phyloP scores from a whole-genome alignment of 2,797 vertebrate genomes.

The Chrysocyon brachyurus region DNA sequence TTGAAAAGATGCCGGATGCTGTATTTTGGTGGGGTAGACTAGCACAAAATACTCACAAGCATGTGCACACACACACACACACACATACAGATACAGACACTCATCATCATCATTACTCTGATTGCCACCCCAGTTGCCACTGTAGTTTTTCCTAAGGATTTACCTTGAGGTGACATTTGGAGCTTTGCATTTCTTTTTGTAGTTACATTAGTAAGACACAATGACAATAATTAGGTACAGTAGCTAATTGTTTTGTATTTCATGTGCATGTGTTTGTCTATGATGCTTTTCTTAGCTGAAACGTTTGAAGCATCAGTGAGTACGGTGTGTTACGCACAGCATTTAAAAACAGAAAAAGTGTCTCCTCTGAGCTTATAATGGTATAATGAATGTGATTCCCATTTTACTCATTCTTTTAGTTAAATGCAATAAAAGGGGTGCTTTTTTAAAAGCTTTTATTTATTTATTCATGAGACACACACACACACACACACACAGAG shows the following conservation, averaged over 20 bases:
- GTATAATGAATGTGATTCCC: not conserved
- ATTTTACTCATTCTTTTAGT: not conserved
- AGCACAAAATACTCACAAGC: not conserved
- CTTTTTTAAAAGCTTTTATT: not conserved
- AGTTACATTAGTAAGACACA: not conserved
- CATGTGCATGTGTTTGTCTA: not conserved
- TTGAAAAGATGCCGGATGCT: not conserved
- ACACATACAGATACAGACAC: not conserved
- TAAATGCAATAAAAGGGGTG: not conserved
- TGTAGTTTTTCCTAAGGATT: not conserved
- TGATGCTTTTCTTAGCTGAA: not conserved
- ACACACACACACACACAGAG: no score
- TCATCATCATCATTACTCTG: not conserved
- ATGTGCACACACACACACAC: accelerated
- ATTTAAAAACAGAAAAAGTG: not conserved
- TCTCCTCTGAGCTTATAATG: not conserved
- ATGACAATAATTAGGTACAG: not conserved
- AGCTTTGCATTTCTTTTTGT: not conserved
- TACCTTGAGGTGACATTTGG: not conserved
- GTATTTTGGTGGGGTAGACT: not conserved
- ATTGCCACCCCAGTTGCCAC: not conserved
- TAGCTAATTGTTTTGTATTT: not conserved
- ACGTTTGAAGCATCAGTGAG: not conserved
- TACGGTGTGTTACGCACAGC: not conserved
- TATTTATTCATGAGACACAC: no score